A percentile compares a stretch with the other conserved stretches of the same genome.
Evolutionary conservation across 2,888 invertebrate genomes (phyloP).

Genomic region (Podotricha telesiphe): DNA sequence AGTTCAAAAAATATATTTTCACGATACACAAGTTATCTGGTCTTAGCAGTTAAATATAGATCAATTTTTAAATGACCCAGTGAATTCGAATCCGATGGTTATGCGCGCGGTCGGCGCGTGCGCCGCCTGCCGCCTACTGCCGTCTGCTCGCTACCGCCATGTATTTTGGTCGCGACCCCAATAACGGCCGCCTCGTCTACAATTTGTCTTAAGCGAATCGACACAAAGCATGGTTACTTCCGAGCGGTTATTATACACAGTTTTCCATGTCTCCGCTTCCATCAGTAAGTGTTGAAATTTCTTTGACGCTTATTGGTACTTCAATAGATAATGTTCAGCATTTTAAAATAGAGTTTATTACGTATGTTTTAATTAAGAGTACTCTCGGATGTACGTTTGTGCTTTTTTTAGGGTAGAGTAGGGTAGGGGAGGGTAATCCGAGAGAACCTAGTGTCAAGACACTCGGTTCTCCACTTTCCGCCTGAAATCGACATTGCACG

Average conservation of each 20-base stretch:
- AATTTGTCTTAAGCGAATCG: constrained; percentile 78
- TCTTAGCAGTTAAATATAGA: constrained; percentile 81
- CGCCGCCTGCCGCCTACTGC: constrained; percentile 81
- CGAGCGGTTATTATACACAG: constrained; percentile 63
- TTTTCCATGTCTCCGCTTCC: constrained; percentile 11
- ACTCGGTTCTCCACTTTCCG: too few relatives aligned
- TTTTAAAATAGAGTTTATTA: neutral
- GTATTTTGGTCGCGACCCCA: constrained; percentile 83
- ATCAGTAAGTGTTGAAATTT: neutral
- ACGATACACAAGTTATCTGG: constrained; percentile 74
- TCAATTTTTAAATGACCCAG: constrained; percentile 71
- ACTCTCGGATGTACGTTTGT: neutral
- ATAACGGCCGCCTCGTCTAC: constrained; percentile 78
- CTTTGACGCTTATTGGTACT: neutral
- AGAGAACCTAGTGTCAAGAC: too few relatives aligned
- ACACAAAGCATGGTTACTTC: constrained; percentile 71
- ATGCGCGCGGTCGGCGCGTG: constrained; percentile 74
- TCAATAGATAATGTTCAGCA: neutral
- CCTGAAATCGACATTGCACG: too few relatives aligned
- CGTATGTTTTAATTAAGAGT: neutral
- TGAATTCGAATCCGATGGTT: constrained; percentile 66
- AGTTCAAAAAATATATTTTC: constrained; percentile 60
- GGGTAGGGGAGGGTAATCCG: too few relatives aligned
- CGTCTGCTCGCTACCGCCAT: constrained; percentile 71
- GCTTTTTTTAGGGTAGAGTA: too few relatives aligned